A percentile compares a stretch with the other conserved stretches of the same genome.
phyloP scores from a whole-genome alignment of 2,888 invertebrate genomes.

The Toxonevra muliebris region DNA sequence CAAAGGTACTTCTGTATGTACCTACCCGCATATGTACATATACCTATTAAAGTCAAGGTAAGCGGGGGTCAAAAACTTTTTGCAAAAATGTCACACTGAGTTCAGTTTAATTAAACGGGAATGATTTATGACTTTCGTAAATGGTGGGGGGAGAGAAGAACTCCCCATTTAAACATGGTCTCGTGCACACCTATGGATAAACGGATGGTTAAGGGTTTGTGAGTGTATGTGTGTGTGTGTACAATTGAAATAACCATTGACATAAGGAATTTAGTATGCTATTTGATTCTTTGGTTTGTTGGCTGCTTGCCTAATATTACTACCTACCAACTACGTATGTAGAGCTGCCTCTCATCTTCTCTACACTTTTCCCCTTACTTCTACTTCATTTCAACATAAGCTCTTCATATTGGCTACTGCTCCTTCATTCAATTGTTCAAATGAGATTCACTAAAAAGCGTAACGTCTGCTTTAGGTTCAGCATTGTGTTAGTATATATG shows the following conservation, averaged over 20 bases:
- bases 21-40: background rate
- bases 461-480: too few species aligned
- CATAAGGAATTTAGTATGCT: slow-evolving; percentile 16
- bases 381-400: too few species aligned
- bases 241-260: slow-evolving; percentile 15
- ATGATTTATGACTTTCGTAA: slow-evolving; percentile 43
- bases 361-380: too few species aligned
- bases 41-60: background rate
- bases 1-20: background rate
- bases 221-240: slow-evolving; percentile 4
- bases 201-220: background rate
- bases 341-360: too few species aligned
- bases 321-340: too few species aligned
- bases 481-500: background rate
- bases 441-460: too few species aligned
- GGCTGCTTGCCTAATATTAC: too few species aligned
- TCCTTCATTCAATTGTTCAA: background rate
- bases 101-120: slow-evolving; percentile 46
- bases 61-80: slow-evolving; percentile 38
- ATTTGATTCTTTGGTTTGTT: slow-evolving; percentile 15
- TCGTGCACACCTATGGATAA: slow-evolving; percentile 3
- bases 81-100: slow-evolving; percentile 45
- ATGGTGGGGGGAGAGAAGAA: slow-evolving; percentile 24
- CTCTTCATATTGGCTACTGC: background rate
- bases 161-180: slow-evolving; percentile 11